Conservation (phyloP, 2,888 invertebrate genomes). For the Drosophila subquinaria region DNA sequence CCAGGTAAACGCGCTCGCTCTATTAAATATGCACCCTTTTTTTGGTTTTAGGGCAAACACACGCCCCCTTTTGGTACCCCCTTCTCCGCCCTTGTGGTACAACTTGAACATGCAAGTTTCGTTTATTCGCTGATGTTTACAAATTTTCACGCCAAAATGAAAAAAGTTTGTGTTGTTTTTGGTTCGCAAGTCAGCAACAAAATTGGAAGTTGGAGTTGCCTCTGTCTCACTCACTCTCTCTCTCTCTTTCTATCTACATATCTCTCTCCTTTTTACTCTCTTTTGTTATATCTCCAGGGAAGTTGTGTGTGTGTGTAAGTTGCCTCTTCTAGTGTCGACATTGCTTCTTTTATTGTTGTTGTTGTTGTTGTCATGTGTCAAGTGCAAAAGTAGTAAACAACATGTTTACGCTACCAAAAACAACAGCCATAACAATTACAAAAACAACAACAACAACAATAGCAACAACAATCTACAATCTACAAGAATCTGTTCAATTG, state of each 20-base stretch:
- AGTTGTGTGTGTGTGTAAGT: constrained; percentile 1
- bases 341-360: constrained; percentile 7
- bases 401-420: constrained; percentile 45
- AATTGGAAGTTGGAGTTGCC: constrained; percentile 27
- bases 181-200: constrained; percentile 54
- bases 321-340: constrained; percentile 5
- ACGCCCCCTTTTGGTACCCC: background rate
- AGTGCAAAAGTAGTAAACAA: constrained; percentile 67
- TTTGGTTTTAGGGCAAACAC: constrained; percentile 3
- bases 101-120: constrained; percentile 57
- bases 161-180: constrained; percentile 60
- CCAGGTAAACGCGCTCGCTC: constrained; percentile 47
- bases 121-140: constrained; percentile 73
- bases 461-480: constrained; percentile 14
- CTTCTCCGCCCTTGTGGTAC: background rate
- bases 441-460: constrained; percentile 28
- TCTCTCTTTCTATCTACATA: background rate
- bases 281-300: constrained; percentile 30
- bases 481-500: constrained; percentile 26
- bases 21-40: constrained; percentile 79
- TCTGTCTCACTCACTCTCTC: background rate
- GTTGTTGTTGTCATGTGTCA: constrained; percentile 73
- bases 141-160: constrained; percentile 78
- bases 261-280: background rate
- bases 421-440: constrained; percentile 29